Base-by-base conservation (phyloP, 2,888 invertebrate species). In the Sturmia bella region DNA sequence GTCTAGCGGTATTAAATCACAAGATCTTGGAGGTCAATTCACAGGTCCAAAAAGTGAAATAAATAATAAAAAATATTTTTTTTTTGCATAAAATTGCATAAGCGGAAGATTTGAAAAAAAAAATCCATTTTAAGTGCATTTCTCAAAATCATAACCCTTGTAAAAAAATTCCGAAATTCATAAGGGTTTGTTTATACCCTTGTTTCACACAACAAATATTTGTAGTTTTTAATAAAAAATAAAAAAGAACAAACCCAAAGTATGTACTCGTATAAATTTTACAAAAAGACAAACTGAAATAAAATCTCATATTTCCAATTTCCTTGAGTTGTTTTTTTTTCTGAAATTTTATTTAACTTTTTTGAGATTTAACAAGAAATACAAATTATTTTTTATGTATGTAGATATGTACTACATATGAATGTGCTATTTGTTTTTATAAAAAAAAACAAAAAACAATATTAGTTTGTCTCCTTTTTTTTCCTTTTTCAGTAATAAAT, bases 301-400 rank as follows among this genome's bases (percentile, higher is more conserved):
- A 56, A 56, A 19, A 52, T 68, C 68, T 76, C 75, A 68, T 37
- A 54, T 76, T 76, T 59, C 68, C 15, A 11, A 24, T 24, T 45
- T 15, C 17, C 48, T 75, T 43, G 27, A 32, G 19, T 50, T 50
- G 6, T 27, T 41, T 66, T 15, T 27, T 12, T 13, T 3, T 21
- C 5, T 43, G 19, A 45, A 27, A 27, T 39, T 59, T 41, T 41
- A 13, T 39, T 37, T 59, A 1, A 6, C 17, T 21, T 19, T 9
- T 52, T 24, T 3, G 12, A 37, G 56, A 73, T 43, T 61, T 72
- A 45, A 70, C 64, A 64, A 56, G 11, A 19, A 19, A 52, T 27
- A 73, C 73, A 73, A 73, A 73, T 73, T 72, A 61, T 19, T 50
- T 69, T 48, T 24, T 72, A 2, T 27, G 2, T 43, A 45, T 17